These are phyloP conservation scores for Melanerpes formicivorus DNA, from an alignment of 2,113 vertebrate genomes.

Conservation along the genomic window DNA sequence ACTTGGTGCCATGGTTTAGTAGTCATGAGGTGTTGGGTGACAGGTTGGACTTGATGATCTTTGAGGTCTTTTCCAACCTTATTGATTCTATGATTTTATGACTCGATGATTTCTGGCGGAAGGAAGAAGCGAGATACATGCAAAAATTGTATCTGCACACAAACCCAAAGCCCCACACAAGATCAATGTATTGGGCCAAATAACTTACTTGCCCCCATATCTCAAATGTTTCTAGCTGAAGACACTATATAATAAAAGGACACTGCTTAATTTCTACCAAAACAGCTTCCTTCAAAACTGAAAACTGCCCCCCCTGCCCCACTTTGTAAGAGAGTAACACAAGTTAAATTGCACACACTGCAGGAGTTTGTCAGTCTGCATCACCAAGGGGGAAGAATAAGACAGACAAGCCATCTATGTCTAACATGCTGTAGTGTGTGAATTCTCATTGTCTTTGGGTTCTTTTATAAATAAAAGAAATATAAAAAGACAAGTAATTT, in stretches of 20 bases:
- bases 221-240: not conserved
- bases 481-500: slow-evolving; percentile 85
- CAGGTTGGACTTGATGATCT: no score
- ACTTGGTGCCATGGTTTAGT: no score
- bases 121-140: not conserved
- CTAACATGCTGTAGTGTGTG: slow-evolving; percentile 47
- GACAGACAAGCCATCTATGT: slow-evolving; percentile 12
- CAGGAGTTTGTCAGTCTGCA: not conserved
- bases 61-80: no score
- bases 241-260: not conserved
- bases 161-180: not conserved
- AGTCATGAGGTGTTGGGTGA: no score
- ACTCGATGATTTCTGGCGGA: not conserved
- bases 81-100: no score
- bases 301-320: not conserved
- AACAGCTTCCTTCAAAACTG: not conserved
- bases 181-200: not conserved
- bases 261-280: not conserved
- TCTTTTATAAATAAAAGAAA: slow-evolving; percentile 83
- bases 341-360: not conserved
- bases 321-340: not conserved
- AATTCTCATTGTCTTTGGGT: slow-evolving; percentile 65
- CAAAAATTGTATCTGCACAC: not conserved
- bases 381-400: not conserved
- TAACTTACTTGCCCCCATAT: not conserved